Percentiles rank a stretch among this genome's conserved stretches.
These are phyloP conservation scores for Drosophila rubida DNA, from an alignment of 2,888 invertebrate genomes.

Conservation along the genomic window DNA sequence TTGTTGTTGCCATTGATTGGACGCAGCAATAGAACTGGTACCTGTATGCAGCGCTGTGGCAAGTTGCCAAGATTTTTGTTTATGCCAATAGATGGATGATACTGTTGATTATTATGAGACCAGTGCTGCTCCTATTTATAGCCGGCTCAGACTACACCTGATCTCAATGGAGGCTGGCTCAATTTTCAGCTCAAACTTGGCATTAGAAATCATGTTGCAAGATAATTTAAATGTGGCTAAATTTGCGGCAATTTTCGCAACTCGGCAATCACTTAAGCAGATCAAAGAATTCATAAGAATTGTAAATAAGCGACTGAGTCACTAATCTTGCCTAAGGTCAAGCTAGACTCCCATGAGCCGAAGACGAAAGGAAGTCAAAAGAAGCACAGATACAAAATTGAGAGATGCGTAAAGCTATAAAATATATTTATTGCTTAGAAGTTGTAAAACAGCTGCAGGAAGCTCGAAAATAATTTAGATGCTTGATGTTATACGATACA, in stretches of 20 bases:
- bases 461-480: background rate
- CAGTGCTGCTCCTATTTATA: conserved; percentile 13
- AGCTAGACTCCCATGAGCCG: background rate
- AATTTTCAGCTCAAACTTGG: background rate
- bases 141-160: background rate
- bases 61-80: conserved; percentile 29
- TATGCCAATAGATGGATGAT: conserved; percentile 24
- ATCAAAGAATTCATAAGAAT: no score
- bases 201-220: background rate
- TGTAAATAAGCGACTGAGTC: background rate
- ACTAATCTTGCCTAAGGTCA: background rate
- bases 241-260: background rate
- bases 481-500: background rate
- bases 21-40: conserved; percentile 27
- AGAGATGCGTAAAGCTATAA: background rate
- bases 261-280: background rate
- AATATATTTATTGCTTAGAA: background rate
- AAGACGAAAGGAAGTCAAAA: background rate
- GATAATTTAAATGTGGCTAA: background rate
- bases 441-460: background rate
- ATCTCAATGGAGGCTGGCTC: background rate
- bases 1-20: conserved; percentile 17
- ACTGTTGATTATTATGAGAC: conserved; percentile 18
- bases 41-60: conserved; percentile 37
- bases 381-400: background rate